Conservation (phyloP, 1,140 invertebrate genomes). For the Chlorops oryzae region DNA sequence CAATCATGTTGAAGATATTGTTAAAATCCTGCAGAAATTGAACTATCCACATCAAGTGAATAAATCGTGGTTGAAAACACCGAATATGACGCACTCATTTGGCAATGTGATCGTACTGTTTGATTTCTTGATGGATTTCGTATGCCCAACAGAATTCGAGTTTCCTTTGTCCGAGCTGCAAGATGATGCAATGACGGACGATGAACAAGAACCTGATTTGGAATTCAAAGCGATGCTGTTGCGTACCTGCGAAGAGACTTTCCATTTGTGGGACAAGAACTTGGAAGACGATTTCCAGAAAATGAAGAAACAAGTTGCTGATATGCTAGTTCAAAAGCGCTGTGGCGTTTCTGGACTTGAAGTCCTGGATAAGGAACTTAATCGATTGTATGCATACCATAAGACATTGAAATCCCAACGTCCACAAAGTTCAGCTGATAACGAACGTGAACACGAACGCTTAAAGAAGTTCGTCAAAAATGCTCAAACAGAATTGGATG, state of each 20-base stretch:
- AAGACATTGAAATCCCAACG: neutral
- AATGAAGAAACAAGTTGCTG: slow-evolving; percentile 16
- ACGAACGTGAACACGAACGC: slow-evolving; percentile 10
- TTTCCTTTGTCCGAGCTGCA: neutral
- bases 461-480: neutral
- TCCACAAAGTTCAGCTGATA: neutral
- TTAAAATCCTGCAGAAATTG: slow-evolving; percentile 29
- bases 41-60: slow-evolving; percentile 37
- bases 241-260: slow-evolving; percentile 15
- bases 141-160: slow-evolving; percentile 11
- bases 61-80: slow-evolving; percentile 42
- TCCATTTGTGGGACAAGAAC: slow-evolving; percentile 26
- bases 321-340: slow-evolving; percentile 16
- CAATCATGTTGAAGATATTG: slow-evolving; percentile 40
- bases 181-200: neutral
- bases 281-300: slow-evolving; percentile 16
- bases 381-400: neutral
- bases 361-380: slow-evolving; percentile 13
- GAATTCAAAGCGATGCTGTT: slow-evolving; percentile 21
- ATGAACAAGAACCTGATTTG: slow-evolving; percentile 15
- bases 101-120: slow-evolving; percentile 40
- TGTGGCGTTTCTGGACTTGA: slow-evolving; percentile 12
- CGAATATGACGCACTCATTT: slow-evolving; percentile 36
- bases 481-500: neutral
- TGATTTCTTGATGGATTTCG: slow-evolving; percentile 39